Conservation (phyloP, 2,888 invertebrate species). For the Trissonchulus latispiculum region DNA sequence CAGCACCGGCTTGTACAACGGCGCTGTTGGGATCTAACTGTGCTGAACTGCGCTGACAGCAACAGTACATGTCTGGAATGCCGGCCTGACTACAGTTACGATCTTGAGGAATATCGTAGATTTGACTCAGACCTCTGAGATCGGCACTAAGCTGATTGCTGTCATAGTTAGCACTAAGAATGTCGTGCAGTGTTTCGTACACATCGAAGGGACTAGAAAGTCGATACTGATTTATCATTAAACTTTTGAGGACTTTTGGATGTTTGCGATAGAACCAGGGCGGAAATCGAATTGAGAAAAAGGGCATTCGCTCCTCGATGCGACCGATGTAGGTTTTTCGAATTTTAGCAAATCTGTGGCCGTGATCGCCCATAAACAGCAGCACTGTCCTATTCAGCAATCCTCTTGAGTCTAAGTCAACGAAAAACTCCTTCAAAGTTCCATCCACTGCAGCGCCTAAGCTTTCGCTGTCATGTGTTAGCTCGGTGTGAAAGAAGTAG, state of each 20-base stretch:
- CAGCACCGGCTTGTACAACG: neutral
- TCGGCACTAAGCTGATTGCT: neutral
- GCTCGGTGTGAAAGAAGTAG: conserved; percentile 44
- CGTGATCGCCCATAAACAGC: conserved; percentile 46
- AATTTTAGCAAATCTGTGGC: conserved; percentile 47
- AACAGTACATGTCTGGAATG: conserved; percentile 21
- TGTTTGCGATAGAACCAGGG: conserved; percentile 18
- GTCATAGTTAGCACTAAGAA: neutral
- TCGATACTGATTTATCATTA: conserved; percentile 11
- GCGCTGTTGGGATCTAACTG: neutral
- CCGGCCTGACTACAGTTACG: conserved; percentile 16
- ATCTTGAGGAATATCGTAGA: conserved; percentile 14
- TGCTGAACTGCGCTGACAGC: neutral
- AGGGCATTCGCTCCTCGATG: conserved; percentile 38
- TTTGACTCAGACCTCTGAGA: conserved; percentile 8
- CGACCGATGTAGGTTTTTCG: conserved; percentile 39
- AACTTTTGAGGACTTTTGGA: neutral
- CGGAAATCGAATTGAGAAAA: conserved; percentile 35
- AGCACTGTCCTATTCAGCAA: conserved; percentile 31
- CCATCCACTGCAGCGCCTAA: conserved; percentile 44
- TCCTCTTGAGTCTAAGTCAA: neutral
- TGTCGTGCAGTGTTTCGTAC: conserved; percentile 18
- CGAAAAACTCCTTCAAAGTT: neutral
- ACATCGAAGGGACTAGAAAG: conserved; percentile 19
- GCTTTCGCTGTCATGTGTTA: conserved; percentile 47